A percentile compares a stretch with the other conserved stretches of the same genome.
Evolutionary conservation across 1,140 invertebrate species (phyloP).

Genomic region (Drosophila nikananu): DNA sequence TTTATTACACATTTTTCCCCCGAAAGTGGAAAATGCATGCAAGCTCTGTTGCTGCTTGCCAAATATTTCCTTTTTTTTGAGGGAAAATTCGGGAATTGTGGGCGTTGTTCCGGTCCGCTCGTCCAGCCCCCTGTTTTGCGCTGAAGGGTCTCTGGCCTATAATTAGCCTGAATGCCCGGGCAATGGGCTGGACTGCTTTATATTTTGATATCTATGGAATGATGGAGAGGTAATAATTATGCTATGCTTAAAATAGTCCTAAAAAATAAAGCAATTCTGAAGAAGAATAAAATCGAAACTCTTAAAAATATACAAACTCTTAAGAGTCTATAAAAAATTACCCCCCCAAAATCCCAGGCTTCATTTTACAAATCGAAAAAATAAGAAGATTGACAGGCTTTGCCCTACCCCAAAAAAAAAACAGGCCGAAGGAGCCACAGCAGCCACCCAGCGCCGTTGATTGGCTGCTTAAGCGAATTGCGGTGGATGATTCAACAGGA

Average conservation of each 20-base stretch:
- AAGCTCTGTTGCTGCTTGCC: neutral
- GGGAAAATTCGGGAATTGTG: constrained; percentile 55
- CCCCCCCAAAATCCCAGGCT: neutral
- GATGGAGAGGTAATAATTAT: neutral
- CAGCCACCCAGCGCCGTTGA: constrained; percentile 40
- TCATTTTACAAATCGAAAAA: too few relatives aligned
- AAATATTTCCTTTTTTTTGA: constrained; percentile 15
- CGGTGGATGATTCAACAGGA: constrained; percentile 10
- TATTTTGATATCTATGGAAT: neutral
- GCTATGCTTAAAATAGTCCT: too few relatives aligned
- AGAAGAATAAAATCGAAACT: neutral
- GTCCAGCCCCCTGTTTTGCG: constrained; percentile 52
- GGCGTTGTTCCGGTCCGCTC: constrained; percentile 75
- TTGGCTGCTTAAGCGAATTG: constrained; percentile 67
- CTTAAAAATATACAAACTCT: neutral
- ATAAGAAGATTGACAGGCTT: neutral
- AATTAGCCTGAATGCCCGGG: constrained; percentile 11
- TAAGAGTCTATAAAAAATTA: neutral
- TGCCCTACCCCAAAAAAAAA: neutral
- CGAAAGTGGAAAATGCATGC: neutral
- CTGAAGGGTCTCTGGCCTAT: constrained; percentile 4
- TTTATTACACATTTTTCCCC: constrained; percentile 49
- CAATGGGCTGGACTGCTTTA: too few relatives aligned
- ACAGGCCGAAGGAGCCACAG: neutral
- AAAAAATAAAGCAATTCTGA: too few relatives aligned